phyloP scores from a whole-genome alignment of 1,140 invertebrate genomes.

The Harlomillsia oculata region DNA sequence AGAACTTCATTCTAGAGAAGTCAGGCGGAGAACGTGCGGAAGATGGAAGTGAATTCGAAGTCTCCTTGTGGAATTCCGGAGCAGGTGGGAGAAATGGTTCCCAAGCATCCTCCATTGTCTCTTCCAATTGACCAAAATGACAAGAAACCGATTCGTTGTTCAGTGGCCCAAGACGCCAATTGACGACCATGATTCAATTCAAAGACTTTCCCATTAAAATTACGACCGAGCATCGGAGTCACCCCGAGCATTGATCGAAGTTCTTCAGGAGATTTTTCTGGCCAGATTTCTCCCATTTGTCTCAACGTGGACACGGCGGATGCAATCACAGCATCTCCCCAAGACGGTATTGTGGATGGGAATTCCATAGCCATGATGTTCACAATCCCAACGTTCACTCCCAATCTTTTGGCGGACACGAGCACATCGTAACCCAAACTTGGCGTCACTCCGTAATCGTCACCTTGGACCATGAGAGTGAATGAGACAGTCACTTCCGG shows the following conservation, averaged over 20 bases:
- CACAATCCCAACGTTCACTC: slow-evolving; percentile 33
- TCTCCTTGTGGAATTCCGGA: slow-evolving; percentile 5
- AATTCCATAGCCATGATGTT: slow-evolving; percentile 36
- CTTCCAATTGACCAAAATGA: slow-evolving; percentile 32
- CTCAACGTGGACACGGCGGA: slow-evolving; percentile 11
- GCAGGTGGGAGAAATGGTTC: slow-evolving; percentile 14
- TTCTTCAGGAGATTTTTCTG: slow-evolving; percentile 32
- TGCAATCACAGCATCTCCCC: slow-evolving; percentile 33
- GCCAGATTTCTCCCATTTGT: slow-evolving; percentile 35
- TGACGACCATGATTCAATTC: slow-evolving; percentile 24
- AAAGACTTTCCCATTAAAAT: slow-evolving; percentile 34
- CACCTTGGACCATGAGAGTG: slow-evolving; percentile 33
- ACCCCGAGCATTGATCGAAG: slow-evolving; percentile 34
- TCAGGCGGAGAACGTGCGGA: slow-evolving; percentile 7
- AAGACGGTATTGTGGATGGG: slow-evolving; percentile 12
- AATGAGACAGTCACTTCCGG: slow-evolving; percentile 27
- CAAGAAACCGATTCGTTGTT: slow-evolving; percentile 21
- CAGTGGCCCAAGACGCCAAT: slow-evolving; percentile 28
- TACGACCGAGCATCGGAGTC: slow-evolving; percentile 35
- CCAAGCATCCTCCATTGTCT: slow-evolving; percentile 30
- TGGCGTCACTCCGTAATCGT: slow-evolving; percentile 33
- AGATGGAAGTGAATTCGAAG: slow-evolving; percentile 17
- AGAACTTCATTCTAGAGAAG: not conserved
- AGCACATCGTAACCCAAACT: slow-evolving; percentile 27
- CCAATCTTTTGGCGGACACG: slow-evolving; percentile 20